phyloP scores from a whole-genome alignment of 2,113 vertebrate species.

The Oryctolagus cuniculus region mOryCun1.1 NC_091441.1:38424501-38425000 shows the following conservation, averaged over 20 bases:
- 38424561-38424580: too few relatives aligned
- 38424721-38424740: neutral
- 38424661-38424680: neutral
- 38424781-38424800: conserved; percentile 17
- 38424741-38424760: neutral
- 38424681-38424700: conserved; percentile 14
- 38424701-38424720: neutral
- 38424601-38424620: neutral
- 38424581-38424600: too few relatives aligned
- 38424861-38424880: neutral
- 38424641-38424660: neutral
- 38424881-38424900: too few relatives aligned
- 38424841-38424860: neutral
- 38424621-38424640: neutral
- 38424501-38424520: too few relatives aligned
- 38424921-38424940: too few relatives aligned
- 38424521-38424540: too few relatives aligned
- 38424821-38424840: neutral
- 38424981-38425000: too few relatives aligned
- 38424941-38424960: too few relatives aligned
- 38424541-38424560: too few relatives aligned
- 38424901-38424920: too few relatives aligned
- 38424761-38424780: neutral
- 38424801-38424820: neutral
- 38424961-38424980: too few relatives aligned